Evolutionary conservation across 2,888 invertebrate species (phyloP).

Genomic region (Rhagonycha fulva): DNA sequence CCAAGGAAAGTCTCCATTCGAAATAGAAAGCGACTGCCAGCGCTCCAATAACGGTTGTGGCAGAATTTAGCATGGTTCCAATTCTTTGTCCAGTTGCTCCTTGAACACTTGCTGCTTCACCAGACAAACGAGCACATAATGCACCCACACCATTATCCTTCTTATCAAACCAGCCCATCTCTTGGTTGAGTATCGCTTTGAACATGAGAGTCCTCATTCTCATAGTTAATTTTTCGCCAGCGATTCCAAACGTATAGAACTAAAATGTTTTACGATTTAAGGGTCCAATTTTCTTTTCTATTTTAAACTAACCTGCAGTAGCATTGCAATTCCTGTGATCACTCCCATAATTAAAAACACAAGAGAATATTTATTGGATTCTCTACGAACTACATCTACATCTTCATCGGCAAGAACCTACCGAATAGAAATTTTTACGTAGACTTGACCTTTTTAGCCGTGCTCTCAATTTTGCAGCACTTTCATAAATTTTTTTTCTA

Average conservation of each 20-base stretch:
- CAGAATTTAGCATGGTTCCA: conserved; percentile 74
- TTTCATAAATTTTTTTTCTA: no score
- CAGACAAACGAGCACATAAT: conserved; percentile 73
- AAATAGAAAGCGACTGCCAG: conserved; percentile 70
- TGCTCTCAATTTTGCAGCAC: no score
- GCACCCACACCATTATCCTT: conserved; percentile 75
- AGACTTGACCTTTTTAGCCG: no score
- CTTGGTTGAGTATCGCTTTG: conserved; percentile 70
- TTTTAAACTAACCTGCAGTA: conserved; percentile 60
- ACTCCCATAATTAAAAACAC: conserved; percentile 72
- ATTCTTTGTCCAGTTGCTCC: conserved; percentile 84
- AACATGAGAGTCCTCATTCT: conserved; percentile 71
- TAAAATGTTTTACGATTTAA: conserved; percentile 40
- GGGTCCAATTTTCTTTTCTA: no score
- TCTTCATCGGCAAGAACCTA: conserved; percentile 59
- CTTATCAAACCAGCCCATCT: conserved; percentile 77
- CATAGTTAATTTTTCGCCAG: conserved; percentile 80
- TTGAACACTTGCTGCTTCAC: conserved; percentile 79
- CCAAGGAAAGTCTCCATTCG: conserved; percentile 76
- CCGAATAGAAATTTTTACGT: conserved; percentile 15
- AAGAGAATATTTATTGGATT: conserved; percentile 58
- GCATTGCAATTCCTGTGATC: conserved; percentile 67
- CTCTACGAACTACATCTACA: conserved; percentile 58
- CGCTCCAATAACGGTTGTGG: conserved; percentile 69
- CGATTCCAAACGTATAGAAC: conserved; percentile 68